These are phyloP conservation scores for Hirudo medicinalis DNA, from an alignment of 1,140 invertebrate genomes.

Conservation along the genomic window DNA sequence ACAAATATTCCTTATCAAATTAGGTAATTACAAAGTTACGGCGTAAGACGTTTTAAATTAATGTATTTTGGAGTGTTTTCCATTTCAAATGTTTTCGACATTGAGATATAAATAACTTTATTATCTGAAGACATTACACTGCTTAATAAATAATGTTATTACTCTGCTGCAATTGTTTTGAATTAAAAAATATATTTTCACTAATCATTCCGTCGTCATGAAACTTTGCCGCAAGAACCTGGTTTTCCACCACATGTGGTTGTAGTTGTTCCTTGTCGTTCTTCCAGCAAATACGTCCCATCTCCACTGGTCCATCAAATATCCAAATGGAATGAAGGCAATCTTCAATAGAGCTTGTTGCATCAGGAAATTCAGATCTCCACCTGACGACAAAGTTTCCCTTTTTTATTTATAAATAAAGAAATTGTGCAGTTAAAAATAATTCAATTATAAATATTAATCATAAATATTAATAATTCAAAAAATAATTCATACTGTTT, in stretches of 20 bases:
- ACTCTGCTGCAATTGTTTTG: neutral
- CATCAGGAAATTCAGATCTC: conserved; percentile 35
- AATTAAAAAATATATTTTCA: neutral
- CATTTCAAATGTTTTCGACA: too few species aligned
- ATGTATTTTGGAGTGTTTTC: too few species aligned
- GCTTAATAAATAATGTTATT: too few species aligned
- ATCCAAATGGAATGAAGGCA: conserved; percentile 76
- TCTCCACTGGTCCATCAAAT: conserved; percentile 69
- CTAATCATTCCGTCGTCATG: neutral
- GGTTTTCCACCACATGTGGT: conserved; percentile 59
- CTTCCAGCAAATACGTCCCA: conserved; percentile 71
- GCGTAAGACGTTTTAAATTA: too few species aligned
- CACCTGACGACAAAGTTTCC: conserved; percentile 25
- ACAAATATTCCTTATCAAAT: neutral
- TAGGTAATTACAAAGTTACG: too few species aligned
- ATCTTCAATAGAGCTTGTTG: conserved; percentile 69
- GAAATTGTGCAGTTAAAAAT: too few species aligned
- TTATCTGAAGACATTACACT: too few species aligned
- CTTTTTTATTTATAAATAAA: too few species aligned
- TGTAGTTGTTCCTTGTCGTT: conserved; percentile 55
- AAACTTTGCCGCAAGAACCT: neutral
- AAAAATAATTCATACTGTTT: too few species aligned
- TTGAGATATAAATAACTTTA: too few species aligned
- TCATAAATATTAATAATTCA: too few species aligned
- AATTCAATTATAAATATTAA: too few species aligned